A percentile compares a stretch with the other conserved stretches of the same genome.
phyloP scores from a whole-genome alignment of 2,888 invertebrate species.

The Troilus luridus region DNA sequence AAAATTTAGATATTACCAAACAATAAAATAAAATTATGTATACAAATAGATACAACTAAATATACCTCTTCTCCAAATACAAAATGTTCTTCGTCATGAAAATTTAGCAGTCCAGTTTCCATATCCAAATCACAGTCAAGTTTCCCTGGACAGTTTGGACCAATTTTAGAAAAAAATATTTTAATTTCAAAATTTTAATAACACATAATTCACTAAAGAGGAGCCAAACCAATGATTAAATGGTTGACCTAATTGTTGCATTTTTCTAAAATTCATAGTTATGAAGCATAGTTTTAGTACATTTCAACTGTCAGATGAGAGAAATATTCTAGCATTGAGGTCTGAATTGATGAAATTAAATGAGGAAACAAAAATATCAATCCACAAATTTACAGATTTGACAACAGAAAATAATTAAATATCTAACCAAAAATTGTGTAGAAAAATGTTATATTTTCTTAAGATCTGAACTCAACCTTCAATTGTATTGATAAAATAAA shows the following conservation, averaged over 20 bases:
- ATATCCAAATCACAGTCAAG: slow-evolving; percentile 66
- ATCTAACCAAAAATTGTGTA: not conserved
- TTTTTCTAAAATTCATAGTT: not conserved
- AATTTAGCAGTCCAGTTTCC: slow-evolving; percentile 72
- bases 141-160: not conserved
- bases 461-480: not conserved
- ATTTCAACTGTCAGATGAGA: not conserved
- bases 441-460: not conserved
- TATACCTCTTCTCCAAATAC: slow-evolving; percentile 66
- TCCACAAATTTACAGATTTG: not conserved
- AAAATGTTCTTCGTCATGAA: slow-evolving; percentile 72
- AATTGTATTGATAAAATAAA: not conserved
- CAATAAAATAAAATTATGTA: slow-evolving; percentile 59
- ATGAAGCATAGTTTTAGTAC: not conserved
- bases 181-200: not conserved
- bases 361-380: not conserved
- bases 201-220: not conserved
- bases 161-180: not conserved
- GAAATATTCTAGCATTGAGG: too few relatives aligned
- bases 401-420: not conserved
- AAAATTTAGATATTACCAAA: slow-evolving; percentile 54
- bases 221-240: not conserved
- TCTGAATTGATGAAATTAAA: not conserved
- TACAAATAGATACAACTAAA: slow-evolving; percentile 62
- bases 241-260: not conserved